Evolutionary conservation across 2,113 vertebrate species (phyloP), one percentile per base, ranked within the genome.

Genomic region (Heterotis niloticus): DNA sequence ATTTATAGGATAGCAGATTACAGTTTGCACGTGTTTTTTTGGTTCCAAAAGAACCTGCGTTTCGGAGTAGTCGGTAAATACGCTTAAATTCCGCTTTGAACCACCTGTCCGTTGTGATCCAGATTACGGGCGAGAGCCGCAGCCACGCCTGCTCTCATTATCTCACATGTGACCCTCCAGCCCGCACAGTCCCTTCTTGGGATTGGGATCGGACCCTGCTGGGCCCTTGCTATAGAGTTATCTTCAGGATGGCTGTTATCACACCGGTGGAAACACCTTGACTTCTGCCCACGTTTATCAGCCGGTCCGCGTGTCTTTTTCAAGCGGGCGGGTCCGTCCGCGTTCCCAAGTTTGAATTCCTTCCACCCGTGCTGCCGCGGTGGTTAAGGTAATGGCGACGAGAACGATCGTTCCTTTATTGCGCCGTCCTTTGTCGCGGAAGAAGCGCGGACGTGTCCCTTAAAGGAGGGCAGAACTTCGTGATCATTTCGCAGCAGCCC

Each of bases 181-280:
- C 17, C 14, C 54, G 57, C 54, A 10, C 54, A 28, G 23, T 28
- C 44, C 34, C 11, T 18, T 69, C 34, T 44, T 44, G 34, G 7
- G 34, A 44, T 44, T 44, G 34, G 34, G n/a, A 4, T 44, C 2
- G 7, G 29, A 69, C 67, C 29, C 44, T 44, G 29, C 14, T 16
- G 16, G 7, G 52, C 71, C 12, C 54, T 73, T 51, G 23, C 13
- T 12, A 9, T 10, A 26, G 12, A 57, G 23, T 34, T 26, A 23
- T 13, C 16, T 44, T 44, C 7, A 66, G 51, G 84, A 90, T 87
- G 85, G 82, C 80, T 62, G 83, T 85, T 91, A 90, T 91, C 85
- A 26, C 80, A 88, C 75, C 18, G 74, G 64, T 57, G 28, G 79
- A 84, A 88, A 88, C 88, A 89, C 88, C 88, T 90, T 89, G 88